Evolutionary conservation across 2,888 invertebrate species (phyloP).

Genomic region (Trachelus troglodyta): DNA sequence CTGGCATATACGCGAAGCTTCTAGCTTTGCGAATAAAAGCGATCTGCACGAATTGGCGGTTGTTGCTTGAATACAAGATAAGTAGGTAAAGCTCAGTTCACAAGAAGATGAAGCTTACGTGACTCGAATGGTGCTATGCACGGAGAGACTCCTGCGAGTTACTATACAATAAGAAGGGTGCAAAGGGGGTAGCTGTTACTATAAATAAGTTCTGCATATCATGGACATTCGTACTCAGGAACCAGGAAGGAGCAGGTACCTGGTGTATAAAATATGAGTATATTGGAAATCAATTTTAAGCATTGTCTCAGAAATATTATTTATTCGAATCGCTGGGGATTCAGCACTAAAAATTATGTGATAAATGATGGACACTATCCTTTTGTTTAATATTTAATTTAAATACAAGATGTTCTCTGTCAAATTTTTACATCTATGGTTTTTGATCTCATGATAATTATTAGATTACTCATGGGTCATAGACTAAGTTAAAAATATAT

Average conservation of each 20-base stretch:
- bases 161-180: constrained; percentile 16
- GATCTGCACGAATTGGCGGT: background rate
- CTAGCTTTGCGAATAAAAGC: background rate
- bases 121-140: constrained; percentile 39
- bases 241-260: background rate
- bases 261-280: background rate
- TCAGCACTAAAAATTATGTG: background rate
- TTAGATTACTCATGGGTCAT: background rate
- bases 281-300: constrained; percentile 1
- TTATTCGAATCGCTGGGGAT: background rate
- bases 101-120: constrained; percentile 30
- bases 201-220: background rate
- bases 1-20: background rate
- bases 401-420: background rate
- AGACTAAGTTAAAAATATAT: background rate
- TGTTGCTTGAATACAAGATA: background rate
- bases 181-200: background rate
- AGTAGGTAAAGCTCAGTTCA: background rate
- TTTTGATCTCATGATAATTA: background rate
- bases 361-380: background rate
- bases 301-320: background rate
- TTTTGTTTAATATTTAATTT: background rate
- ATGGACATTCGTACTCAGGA: background rate
- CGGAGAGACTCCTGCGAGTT: constrained; percentile 29
- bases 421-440: background rate